Base-by-base conservation (phyloP, 2,888 invertebrate species). In the Malachius bipustulatus region DNA sequence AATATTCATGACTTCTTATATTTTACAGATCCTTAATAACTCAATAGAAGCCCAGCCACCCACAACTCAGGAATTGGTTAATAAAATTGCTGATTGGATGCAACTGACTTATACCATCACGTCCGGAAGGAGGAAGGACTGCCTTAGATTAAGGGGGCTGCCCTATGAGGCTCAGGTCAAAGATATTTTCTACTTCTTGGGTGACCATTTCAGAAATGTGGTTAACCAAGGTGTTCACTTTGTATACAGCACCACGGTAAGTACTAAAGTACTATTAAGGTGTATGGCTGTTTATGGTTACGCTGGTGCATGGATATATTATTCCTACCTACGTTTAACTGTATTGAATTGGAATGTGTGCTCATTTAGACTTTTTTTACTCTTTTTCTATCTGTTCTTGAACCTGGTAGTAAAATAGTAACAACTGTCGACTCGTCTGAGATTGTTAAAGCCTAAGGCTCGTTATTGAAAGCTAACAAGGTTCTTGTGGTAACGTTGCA, bases 221-320 rank as follows among this genome's bases (percentile, higher is more conserved):
- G 84, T 94, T 34, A 91, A 84, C 56, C 94, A 97, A 67, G 94
- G 96, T 30, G 97, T 98, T 4, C 98, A 98, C 62, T 96, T 98
- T 96, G 96, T 98, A 30, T 97, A 91, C 65, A 98, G 97, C 67
- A 83, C 94, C 39, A 93, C 94, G 77, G 94, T 93, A 64, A 59
- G 64, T 31, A n/a, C n/a, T n/a, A n/a, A n/a, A n/a, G n/a, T n/a
- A 28, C 11, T n/a, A n/a, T 24, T n/a, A n/a, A n/a, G n/a, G n/a
- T n/a, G n/a, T n/a, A n/a, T n/a, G n/a, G n/a, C n/a, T n/a, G n/a
- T n/a, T n/a, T n/a, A n/a, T n/a, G n/a, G n/a, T n/a, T n/a, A n/a
- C n/a, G n/a, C n/a, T n/a, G n/a, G n/a, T n/a, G n/a, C n/a, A n/a
- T n/a, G n/a, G n/a, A n/a, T n/a, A n/a, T n/a, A n/a, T n/a, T n/a